Percentiles rank a stretch among this genome's conserved stretches.
phyloP scores from a whole-genome alignment of 2,797 vertebrate species.

The Periparus ater region DNA sequence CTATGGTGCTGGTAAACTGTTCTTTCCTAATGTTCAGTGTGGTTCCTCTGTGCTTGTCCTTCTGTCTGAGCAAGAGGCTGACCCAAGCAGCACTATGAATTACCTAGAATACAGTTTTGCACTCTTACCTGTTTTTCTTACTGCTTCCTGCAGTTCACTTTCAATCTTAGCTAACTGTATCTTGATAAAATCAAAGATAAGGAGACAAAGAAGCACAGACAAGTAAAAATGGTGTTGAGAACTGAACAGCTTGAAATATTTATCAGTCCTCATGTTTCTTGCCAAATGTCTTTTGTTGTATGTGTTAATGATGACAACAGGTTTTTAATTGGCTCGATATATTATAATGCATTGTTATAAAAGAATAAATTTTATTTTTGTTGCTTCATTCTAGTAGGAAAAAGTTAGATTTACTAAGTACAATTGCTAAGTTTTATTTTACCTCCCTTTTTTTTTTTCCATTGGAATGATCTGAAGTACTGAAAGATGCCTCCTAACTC shows the following conservation, averaged over 20 bases:
- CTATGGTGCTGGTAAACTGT: not conserved
- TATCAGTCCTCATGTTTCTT: not conserved
- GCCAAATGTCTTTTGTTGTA: not conserved
- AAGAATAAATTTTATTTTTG: not conserved
- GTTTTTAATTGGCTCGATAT: not conserved
- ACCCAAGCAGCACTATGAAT: not conserved
- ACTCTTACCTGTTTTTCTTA: not conserved
- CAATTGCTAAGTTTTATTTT: fast-evolving
- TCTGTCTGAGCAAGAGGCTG: not conserved
- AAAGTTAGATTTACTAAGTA: not conserved
- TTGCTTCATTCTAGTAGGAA: not conserved
- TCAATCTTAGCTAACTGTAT: not conserved
- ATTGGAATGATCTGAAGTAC: not conserved
- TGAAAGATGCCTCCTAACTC: not conserved
- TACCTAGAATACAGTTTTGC: not conserved
- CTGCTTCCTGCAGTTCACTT: not conserved
- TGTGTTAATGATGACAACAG: not conserved
- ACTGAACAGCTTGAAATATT: not conserved
- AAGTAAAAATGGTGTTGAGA: not conserved
- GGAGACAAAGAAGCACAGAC: not conserved
- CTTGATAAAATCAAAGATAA: not conserved
- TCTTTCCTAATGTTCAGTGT: not conserved
- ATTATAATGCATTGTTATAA: not conserved
- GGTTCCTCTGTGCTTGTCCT: not conserved
- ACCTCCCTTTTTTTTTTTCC: not conserved